These are phyloP conservation scores for Discoglossus pictus DNA, from an alignment of 2,797 vertebrate species.

Conservation along the genomic window DNA sequence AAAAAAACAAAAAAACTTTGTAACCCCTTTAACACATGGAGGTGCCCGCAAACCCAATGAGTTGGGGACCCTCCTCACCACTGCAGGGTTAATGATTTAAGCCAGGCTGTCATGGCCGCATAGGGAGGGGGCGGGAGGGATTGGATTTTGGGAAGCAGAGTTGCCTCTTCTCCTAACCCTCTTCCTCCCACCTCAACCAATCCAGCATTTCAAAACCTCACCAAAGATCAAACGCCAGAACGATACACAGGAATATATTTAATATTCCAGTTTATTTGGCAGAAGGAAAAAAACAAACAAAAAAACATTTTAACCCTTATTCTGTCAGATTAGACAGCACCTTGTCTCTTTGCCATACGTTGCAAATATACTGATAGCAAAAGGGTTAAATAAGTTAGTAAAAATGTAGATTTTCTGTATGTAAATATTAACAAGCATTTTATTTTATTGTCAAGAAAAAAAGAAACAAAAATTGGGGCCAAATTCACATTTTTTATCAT, in stretches of 20 bases:
- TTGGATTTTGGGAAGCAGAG: not conserved
- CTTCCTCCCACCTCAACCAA: not conserved
- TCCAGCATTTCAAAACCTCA: constrained; percentile 62
- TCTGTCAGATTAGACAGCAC: constrained; percentile 19
- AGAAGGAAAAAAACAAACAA: not conserved
- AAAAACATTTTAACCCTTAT: not conserved
- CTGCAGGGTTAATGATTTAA: constrained; percentile 23
- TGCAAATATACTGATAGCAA: not conserved
- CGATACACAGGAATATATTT: constrained; percentile 11
- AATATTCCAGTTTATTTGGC: not conserved
- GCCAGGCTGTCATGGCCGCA: no score
- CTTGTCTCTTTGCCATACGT: not conserved
- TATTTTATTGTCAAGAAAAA: constrained; percentile 14
- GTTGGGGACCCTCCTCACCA: not conserved
- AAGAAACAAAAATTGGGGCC: constrained; percentile 27
- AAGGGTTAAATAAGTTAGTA: constrained; percentile 16
- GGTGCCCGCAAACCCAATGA: not conserved
- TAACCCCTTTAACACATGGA: constrained; percentile 9
- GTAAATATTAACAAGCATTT: constrained; percentile 27
- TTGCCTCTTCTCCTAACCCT: not conserved
- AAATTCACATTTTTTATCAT: constrained; percentile 17
- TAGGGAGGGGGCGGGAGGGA: not conserved
- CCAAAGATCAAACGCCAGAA: constrained; percentile 73
- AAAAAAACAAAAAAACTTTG: not conserved
- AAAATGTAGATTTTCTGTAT: constrained; percentile 13